These are phyloP conservation scores for Hecatera dysodea DNA, from an alignment of 2,888 invertebrate species.

Conservation along the genomic window DNA sequence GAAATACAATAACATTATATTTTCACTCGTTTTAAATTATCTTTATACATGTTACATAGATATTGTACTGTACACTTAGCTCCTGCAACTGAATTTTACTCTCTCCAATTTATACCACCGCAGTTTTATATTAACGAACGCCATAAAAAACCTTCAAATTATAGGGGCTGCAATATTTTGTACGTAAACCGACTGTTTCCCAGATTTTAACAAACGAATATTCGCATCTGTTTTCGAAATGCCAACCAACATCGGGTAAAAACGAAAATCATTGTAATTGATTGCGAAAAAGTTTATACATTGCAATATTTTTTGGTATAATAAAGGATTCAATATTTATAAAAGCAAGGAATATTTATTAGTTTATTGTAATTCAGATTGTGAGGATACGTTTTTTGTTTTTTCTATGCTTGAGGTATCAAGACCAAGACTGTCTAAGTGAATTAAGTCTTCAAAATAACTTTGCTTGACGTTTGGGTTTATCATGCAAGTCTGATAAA, in stretches of 20 bases:
- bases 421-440: no score
- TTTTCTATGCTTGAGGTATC: background rate
- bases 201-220: constrained; percentile 51
- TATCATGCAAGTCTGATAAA: no score
- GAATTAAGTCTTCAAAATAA: no score
- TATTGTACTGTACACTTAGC: no score
- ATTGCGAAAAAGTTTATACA: constrained; percentile 19
- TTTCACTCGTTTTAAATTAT: no score
- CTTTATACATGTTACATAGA: no score
- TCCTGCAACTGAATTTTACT: constrained; percentile 5
- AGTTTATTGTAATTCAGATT: no score
- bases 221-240: constrained; percentile 51
- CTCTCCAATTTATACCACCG: constrained; percentile 15
- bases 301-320: constrained; percentile 16
- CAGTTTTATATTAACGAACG: constrained; percentile 33
- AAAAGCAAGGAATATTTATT: background rate
- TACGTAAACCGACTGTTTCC: constrained; percentile 30
- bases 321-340: constrained; percentile 8
- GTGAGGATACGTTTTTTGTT: no score
- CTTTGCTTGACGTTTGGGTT: no score
- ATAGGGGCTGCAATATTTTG: constrained; percentile 39
- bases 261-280: constrained; percentile 42
- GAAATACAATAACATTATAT: no score
- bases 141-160: constrained; percentile 40
- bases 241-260: constrained; percentile 28